These are phyloP conservation scores for Peromyscus leucopus DNA, from an alignment of 2,113 vertebrate species.

Conservation along the genomic window DNA sequence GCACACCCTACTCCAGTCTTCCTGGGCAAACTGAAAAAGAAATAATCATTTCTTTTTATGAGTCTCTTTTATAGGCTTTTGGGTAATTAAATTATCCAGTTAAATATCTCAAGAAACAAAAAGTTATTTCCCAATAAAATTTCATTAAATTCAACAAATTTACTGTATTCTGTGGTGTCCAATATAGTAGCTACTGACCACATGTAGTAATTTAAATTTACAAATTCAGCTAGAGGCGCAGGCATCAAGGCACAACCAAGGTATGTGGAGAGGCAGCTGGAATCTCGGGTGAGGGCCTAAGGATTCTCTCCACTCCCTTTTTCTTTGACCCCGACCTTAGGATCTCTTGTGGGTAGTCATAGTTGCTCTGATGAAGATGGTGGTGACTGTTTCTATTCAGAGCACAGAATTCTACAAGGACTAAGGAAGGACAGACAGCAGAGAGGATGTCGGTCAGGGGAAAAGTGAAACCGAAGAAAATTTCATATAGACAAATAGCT, in stretches of 20 bases:
- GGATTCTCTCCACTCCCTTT: too few species aligned
- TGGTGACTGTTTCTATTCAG: background rate
- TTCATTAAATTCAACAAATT: slow-evolving; percentile 41
- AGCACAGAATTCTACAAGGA: background rate
- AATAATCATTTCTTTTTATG: slow-evolving; percentile 29
- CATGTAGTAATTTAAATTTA: background rate
- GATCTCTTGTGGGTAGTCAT: background rate
- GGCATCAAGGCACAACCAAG: background rate
- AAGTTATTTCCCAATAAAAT: slow-evolving; percentile 29
- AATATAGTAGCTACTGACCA: background rate
- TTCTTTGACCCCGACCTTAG: background rate
- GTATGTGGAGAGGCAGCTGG: too few species aligned
- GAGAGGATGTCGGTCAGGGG: background rate
- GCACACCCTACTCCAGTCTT: background rate
- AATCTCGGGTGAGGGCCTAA: background rate
- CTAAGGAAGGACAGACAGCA: background rate
- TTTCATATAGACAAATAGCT: background rate
- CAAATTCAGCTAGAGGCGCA: background rate
- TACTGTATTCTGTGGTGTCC: background rate
- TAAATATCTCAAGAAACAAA: slow-evolving; percentile 30
- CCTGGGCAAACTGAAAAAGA: background rate
- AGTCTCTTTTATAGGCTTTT: slow-evolving; percentile 29
- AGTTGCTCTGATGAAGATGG: background rate
- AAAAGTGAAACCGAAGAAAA: background rate
- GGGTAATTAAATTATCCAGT: slow-evolving; percentile 39